Percentiles rank a stretch among this genome's conserved stretches.
phyloP scores from a whole-genome alignment of 2,113 vertebrate species.

The Donacobius atricapilla region DNA sequence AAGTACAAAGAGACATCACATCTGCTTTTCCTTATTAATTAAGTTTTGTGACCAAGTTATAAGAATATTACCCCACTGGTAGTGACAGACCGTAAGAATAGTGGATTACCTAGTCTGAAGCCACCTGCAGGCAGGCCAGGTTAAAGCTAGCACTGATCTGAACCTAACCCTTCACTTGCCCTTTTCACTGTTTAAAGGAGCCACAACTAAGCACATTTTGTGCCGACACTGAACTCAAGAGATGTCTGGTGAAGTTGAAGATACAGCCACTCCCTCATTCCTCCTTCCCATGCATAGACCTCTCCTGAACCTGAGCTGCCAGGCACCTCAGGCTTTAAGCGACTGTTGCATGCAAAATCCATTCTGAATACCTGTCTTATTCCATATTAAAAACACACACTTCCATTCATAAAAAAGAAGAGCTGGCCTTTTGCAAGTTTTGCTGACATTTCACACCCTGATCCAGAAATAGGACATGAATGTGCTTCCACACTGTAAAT shows the following conservation, averaged over 20 bases:
- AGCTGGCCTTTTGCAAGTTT: not conserved
- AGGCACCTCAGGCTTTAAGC: not conserved
- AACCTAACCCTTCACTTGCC: not conserved
- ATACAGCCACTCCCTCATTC: not conserved
- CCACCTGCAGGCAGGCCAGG: not conserved
- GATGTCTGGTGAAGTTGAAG: accelerated
- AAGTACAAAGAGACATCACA: not conserved
- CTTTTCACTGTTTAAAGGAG: not conserved
- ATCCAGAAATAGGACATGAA: not conserved
- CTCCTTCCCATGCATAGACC: not conserved
- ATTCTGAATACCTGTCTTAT: not conserved
- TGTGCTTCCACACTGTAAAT: not conserved
- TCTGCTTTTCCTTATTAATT: not conserved
- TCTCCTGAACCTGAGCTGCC: not conserved
- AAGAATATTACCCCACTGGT: not conserved
- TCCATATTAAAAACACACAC: not conserved
- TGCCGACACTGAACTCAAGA: accelerated
- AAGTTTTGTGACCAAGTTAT: not conserved
- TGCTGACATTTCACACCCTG: not conserved
- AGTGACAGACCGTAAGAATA: not conserved
- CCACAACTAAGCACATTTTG: not conserved
- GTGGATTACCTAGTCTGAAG: not conserved
- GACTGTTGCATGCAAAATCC: not conserved
- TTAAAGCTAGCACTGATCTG: not conserved
- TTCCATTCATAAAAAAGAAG: not conserved